Percentiles rank a stretch among this genome's conserved stretches.
phyloP scores from a whole-genome alignment of 2,797 vertebrate genomes.

The Tamandua tetradactyla region DNA sequence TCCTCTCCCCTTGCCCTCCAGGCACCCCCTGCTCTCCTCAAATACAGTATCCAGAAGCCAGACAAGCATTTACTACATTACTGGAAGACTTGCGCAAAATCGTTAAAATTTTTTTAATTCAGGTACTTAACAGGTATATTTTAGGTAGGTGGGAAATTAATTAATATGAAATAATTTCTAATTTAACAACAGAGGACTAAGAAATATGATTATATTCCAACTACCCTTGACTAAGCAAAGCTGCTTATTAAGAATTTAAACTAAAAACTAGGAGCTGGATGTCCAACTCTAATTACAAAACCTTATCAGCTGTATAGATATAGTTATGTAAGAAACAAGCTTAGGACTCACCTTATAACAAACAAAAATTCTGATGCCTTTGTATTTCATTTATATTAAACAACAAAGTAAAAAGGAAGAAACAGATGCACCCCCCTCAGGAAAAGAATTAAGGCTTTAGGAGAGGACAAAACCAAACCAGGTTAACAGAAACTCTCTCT shows the following conservation, averaged over 20 bases:
- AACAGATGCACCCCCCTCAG: neutral
- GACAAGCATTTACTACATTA: neutral
- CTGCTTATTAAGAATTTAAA: slow-evolving; percentile 10
- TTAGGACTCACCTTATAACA: neutral
- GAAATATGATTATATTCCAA: neutral
- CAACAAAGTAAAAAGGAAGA: neutral
- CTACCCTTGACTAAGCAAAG: neutral
- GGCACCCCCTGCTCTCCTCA: neutral
- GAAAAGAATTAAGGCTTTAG: neutral
- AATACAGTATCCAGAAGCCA: neutral
- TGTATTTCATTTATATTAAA: neutral
- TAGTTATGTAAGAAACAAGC: neutral
- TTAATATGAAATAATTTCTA: neutral
- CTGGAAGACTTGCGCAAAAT: neutral
- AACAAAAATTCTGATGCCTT: neutral
- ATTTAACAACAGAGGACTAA: neutral
- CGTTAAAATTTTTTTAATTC: neutral
- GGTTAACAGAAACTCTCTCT: neutral
- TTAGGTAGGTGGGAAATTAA: neutral
- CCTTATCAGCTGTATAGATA: neutral
- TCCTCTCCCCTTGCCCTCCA: neutral
- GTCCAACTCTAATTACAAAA: neutral
- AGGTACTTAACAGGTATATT: neutral
- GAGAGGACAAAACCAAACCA: neutral
- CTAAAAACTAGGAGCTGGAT: neutral